Base-by-base conservation (phyloP, 2,888 invertebrate genomes). In the Steinernema scapterisci region DNA sequence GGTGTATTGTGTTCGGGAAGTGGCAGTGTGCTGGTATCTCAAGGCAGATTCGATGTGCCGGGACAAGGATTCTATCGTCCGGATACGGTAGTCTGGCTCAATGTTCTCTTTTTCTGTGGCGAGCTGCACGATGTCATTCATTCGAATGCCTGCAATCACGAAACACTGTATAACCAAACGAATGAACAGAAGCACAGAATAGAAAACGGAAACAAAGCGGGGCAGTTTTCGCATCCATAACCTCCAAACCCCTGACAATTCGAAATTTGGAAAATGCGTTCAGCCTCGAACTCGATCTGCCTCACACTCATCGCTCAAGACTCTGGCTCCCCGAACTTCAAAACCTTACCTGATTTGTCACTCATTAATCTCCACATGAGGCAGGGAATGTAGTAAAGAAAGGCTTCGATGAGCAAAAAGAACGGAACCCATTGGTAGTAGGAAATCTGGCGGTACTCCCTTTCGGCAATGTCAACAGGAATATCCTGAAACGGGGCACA, bases 381-480 rank as follows among this genome's bases (percentile, higher is more conserved):
- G 81, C 89, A 89, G 1, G 90, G 90, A 76, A 89, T 84, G 81
- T 89, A 90, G 83, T 89, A 90, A 77, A 90, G 84, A 75, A 90
- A 87, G 13, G 89, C 89, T 81, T 89, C 88, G n/a, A 89, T 82
- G 1, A 89, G 84, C 51, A 89, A 82, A 82, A 89, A 87, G 71
- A 81, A 81, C 27, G 81, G 81, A 46, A 83, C 81, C 86, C 86
- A 86, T 79, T 86, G 86, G 76, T 87, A 87, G 75, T 87, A 87
- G 44, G 82, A 83, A 56, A 87, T 87, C 75, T 87, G 86, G 31
- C 83, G 81, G 74, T 84, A 84, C 75, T 87, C 86, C 86, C 89
- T 88, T 87, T 90, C 86, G 86, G 81, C 80, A 46, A 85, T 83
- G 71, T 87, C 84, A 9, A 81, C 84, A 2, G 88, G 88, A 74